These are phyloP conservation scores for Diorhabda sublineata DNA, from an alignment of 1,140 invertebrate genomes.

Conservation along the genomic window DNA sequence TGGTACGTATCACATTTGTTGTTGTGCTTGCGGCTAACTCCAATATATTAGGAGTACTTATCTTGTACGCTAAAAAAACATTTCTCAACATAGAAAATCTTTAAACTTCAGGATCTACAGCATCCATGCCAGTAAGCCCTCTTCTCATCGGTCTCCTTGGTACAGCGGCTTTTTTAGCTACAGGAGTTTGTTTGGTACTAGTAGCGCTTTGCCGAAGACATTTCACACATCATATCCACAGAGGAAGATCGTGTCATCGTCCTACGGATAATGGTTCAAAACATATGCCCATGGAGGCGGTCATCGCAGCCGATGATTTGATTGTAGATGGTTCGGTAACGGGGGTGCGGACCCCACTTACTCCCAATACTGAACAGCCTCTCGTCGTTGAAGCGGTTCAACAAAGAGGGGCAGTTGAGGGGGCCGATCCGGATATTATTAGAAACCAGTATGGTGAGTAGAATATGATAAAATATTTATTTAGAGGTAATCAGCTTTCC, in stretches of 20 bases:
- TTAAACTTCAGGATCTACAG: constrained; percentile 47
- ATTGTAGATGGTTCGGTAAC: constrained; percentile 43
- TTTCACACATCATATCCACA: constrained; percentile 39
- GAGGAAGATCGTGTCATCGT: constrained; percentile 43
- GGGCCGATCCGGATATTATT: constrained; percentile 73
- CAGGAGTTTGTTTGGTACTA: constrained; percentile 66
- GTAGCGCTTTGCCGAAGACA: constrained; percentile 57
- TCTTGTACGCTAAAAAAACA: no score
- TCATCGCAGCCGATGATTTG: constrained; percentile 43
- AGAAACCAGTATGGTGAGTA: constrained; percentile 76
- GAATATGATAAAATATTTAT: no score
- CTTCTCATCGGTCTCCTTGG: constrained; percentile 67
- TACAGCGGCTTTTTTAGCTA: constrained; percentile 63
- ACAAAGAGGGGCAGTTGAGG: constrained; percentile 42
- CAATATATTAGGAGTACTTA: no score
- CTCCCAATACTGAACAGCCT: constrained; percentile 31
- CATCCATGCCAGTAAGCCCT: constrained; percentile 62
- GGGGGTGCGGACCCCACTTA: constrained; percentile 36
- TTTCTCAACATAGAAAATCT: no score
- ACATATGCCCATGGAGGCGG: constrained; percentile 57
- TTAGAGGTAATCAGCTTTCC: no score
- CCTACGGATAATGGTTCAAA: constrained; percentile 53
- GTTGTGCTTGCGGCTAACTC: no score
- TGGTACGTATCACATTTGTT: no score
- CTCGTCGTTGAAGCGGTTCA: constrained; percentile 36